Evolutionary conservation across 2,888 invertebrate species (phyloP).

Genomic region (Apodemia hepburni): DNA sequence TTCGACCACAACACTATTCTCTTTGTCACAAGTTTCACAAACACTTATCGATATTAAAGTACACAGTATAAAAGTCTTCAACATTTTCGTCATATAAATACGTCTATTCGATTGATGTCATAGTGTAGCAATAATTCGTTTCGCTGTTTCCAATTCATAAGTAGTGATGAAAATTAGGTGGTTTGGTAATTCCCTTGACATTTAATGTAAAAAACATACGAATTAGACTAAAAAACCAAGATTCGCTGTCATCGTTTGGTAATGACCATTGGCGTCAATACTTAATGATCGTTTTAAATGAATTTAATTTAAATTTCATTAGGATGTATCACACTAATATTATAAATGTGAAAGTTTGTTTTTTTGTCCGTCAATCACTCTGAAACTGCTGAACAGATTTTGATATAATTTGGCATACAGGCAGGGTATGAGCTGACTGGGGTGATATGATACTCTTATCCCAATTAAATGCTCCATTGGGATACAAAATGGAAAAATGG

Average conservation of each 20-base stretch:
- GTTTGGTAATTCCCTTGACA: slow-evolving; percentile 7
- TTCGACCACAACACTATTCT: neutral
- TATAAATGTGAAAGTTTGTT: too few relatives aligned
- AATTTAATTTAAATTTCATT: slow-evolving; percentile 1
- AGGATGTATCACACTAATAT: too few relatives aligned
- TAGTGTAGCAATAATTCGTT: neutral
- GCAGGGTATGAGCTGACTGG: too few relatives aligned
- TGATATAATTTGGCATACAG: too few relatives aligned
- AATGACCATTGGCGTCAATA: neutral
- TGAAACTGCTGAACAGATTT: too few relatives aligned
- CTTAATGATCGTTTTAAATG: neutral
- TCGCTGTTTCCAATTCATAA: neutral
- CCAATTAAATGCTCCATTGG: too few relatives aligned
- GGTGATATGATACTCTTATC: too few relatives aligned
- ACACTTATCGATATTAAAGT: neutral
- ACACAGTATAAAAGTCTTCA: neutral
- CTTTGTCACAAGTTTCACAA: neutral
- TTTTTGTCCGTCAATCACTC: too few relatives aligned
- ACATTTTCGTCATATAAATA: neutral
- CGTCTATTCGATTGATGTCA: neutral
- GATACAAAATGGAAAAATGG: too few relatives aligned
- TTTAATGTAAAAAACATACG: neutral
- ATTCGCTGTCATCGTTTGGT: neutral
- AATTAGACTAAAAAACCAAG: neutral
- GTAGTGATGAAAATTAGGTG: neutral